Evolutionary conservation across 2,797 vertebrate genomes (phyloP).

Genomic region (Cyclura pinguis): DNA sequence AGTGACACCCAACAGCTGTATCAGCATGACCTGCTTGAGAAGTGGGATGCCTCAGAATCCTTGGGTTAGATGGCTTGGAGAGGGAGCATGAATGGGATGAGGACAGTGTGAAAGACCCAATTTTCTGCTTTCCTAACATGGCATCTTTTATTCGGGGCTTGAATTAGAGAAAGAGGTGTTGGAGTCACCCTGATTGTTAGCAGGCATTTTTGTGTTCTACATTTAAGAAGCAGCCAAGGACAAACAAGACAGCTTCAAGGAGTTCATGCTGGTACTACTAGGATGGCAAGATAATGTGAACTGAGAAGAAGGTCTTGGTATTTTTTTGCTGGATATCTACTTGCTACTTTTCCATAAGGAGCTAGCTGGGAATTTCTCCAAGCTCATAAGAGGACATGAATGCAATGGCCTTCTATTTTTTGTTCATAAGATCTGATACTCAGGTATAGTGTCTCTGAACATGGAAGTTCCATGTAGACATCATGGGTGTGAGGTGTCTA

Average conservation of each 20-base stretch:
- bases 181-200: background rate
- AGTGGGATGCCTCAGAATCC: background rate
- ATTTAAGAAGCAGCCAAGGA: background rate
- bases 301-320: background rate
- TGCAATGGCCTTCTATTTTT: background rate
- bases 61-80: background rate
- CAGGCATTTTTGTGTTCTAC: background rate
- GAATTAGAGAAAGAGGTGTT: background rate
- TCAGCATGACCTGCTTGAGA: background rate
- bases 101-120: background rate
- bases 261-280: background rate
- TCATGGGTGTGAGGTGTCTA: background rate
- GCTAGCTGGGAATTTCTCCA: background rate
- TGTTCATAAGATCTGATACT: too few species aligned
- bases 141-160: background rate
- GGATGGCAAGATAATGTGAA: background rate
- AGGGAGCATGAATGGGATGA: background rate
- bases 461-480: background rate
- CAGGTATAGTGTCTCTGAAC: background rate
- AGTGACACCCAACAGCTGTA: conserved; percentile 27
- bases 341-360: too few species aligned
- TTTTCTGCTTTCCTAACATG: conserved; percentile 2
- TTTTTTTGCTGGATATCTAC: background rate
- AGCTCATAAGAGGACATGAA: background rate
- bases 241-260: background rate